Conservation (phyloP, 2,113 vertebrate genomes). For the Sapayoa aenigma region DNA sequence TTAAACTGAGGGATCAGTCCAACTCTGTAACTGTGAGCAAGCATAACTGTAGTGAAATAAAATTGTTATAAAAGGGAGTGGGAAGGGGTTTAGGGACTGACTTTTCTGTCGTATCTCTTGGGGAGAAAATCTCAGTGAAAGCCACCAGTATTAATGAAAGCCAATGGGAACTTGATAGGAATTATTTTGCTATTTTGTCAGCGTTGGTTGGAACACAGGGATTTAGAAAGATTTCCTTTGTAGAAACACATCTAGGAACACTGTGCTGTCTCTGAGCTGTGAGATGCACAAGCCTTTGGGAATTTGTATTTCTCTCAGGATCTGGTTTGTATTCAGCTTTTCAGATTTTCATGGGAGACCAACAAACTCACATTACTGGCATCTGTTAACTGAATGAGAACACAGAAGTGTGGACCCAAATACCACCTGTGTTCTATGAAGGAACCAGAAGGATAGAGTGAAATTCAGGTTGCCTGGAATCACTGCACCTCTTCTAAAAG, state of each 20-base stretch:
- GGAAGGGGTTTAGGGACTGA: slow-evolving; percentile 27
- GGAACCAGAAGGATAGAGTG: slow-evolving; percentile 17
- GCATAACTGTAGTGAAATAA: not conserved
- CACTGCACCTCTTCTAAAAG: slow-evolving; percentile 13
- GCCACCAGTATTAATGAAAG: slow-evolving; percentile 62
- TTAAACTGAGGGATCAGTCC: slow-evolving; percentile 34
- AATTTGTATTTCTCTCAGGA: slow-evolving; percentile 3
- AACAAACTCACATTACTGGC: slow-evolving; percentile 15
- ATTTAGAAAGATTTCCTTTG: slow-evolving; percentile 68
- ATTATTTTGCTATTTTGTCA: slow-evolving; percentile 65
- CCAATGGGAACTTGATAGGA: slow-evolving; percentile 45
- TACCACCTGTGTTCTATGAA: not conserved
- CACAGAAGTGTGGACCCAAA: not conserved
- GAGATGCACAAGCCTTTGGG: slow-evolving; percentile 55
- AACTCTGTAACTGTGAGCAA: not conserved
- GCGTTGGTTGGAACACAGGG: slow-evolving; percentile 62
- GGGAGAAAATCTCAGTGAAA: slow-evolving; percentile 61
- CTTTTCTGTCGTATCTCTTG: not conserved
- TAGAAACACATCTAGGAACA: slow-evolving; percentile 39
- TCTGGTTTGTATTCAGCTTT: slow-evolving; percentile 13
- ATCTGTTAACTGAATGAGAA: slow-evolving; percentile 39
- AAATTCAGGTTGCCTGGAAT: slow-evolving; percentile 52
- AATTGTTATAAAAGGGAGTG: not conserved
- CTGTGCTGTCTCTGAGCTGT: slow-evolving; percentile 43
- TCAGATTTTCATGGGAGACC: slow-evolving; percentile 37